These are phyloP conservation scores for Philonicus albiceps DNA, from an alignment of 2,888 invertebrate species.

Conservation along the genomic window DNA sequence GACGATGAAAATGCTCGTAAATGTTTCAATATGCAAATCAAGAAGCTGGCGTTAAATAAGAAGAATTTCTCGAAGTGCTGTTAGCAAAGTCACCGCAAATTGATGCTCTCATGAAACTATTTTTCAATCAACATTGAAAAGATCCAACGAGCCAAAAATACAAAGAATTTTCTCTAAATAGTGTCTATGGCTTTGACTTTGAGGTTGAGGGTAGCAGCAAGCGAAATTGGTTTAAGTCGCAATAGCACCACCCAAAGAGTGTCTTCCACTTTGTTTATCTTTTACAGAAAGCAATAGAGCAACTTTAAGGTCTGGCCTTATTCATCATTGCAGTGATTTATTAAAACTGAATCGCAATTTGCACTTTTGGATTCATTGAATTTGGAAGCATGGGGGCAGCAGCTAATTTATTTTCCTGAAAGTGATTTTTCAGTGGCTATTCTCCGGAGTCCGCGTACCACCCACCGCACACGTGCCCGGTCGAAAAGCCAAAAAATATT, in stretches of 20 bases:
- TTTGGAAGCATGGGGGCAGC: neutral
- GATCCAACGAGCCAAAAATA: neutral
- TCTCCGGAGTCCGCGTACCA: neutral
- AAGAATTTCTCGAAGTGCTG: neutral
- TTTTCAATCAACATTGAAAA: neutral
- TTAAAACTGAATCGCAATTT: conserved; percentile 6
- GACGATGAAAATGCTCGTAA: neutral
- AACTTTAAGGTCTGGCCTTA: neutral
- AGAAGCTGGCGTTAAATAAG: neutral
- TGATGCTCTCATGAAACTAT: neutral
- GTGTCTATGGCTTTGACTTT: neutral
- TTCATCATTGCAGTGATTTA: neutral
- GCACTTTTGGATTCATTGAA: conserved; percentile 29
- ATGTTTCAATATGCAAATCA: neutral
- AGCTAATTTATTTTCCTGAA: conserved; percentile 14
- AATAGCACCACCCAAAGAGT: neutral
- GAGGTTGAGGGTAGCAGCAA: neutral
- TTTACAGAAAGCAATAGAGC: neutral
- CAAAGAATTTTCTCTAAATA: neutral
- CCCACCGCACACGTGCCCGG: neutral
- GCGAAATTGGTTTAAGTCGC: neutral
- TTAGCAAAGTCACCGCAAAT: neutral
- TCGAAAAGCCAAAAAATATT: neutral
- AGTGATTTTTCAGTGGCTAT: conserved; percentile 20
- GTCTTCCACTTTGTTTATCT: neutral